phyloP scores from a whole-genome alignment of 2,888 invertebrate genomes.

The Hydropsyche betteni region DNA sequence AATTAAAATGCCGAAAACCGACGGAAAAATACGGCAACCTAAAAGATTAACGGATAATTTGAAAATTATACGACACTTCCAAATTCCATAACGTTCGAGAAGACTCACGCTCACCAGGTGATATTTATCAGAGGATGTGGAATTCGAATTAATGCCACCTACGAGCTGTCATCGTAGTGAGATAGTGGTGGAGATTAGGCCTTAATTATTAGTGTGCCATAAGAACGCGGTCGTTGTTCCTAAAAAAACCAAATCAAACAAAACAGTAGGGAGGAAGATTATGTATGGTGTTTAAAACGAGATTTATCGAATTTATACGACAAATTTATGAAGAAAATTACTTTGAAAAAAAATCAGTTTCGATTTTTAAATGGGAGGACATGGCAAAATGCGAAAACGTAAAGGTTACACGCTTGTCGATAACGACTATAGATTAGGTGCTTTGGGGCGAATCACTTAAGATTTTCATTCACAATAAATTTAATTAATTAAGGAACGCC shows the following conservation, averaged over 20 bases:
- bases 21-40: too few relatives aligned
- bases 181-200: conserved; percentile 50
- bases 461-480: conserved; percentile 50
- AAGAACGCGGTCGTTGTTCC: conserved; percentile 14
- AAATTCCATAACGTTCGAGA: too few relatives aligned
- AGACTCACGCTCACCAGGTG: neutral
- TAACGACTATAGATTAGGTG: conserved; percentile 47
- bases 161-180: conserved; percentile 50
- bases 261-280: conserved; percentile 32
- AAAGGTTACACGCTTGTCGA: conserved; percentile 42
- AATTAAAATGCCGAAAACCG: too few relatives aligned
- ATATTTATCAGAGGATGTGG: conserved; percentile 44
- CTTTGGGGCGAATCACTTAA: conserved; percentile 43
- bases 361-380: neutral
- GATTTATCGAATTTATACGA: neutral
- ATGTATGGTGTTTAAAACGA: neutral
- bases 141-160: conserved; percentile 50
- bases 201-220: conserved; percentile 47
- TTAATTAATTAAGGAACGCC: conserved; percentile 48
- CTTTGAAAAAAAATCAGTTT: neutral
- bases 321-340: conserved; percentile 8
- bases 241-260: conserved; percentile 44
- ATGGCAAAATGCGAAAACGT: conserved; percentile 8
- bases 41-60: too few relatives aligned
- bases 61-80: too few relatives aligned